Conservation (phyloP, 64 coral and sea anemone genomes). For the Pocillopora verrucosa region DNA sequence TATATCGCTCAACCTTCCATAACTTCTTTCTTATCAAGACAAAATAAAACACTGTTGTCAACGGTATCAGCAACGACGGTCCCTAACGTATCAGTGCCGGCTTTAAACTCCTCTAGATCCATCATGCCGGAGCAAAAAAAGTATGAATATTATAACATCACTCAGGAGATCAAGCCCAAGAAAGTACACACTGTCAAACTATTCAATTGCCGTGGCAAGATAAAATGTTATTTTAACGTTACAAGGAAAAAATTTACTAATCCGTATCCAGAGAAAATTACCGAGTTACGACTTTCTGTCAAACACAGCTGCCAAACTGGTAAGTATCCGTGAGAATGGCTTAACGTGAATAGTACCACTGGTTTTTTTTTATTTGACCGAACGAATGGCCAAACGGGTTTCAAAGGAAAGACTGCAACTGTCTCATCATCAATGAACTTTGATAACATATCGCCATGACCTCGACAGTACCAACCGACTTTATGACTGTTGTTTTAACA, state of each 20-base stretch:
- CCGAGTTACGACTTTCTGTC: background rate
- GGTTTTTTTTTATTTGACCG: no score
- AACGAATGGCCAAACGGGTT: no score
- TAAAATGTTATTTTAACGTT: background rate
- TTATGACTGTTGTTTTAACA: no score
- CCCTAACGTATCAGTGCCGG: background rate
- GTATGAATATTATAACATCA: constrained; percentile 9
- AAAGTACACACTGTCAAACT: background rate
- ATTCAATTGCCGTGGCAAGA: background rate
- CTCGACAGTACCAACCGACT: no score
- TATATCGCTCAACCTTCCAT: background rate
- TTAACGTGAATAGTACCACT: background rate
- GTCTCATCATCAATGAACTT: no score
- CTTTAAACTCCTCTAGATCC: background rate
- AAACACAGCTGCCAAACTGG: constrained; percentile 23
- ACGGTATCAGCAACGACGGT: background rate
- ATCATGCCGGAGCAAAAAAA: background rate
- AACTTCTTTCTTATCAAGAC: background rate
- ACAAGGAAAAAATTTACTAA: background rate
- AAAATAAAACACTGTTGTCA: background rate
- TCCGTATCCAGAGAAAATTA: background rate
- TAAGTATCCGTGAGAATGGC: background rate
- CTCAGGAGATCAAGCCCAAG: background rate
- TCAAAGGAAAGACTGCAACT: no score
- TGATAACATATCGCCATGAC: no score